These are phyloP conservation scores for Xiphophorus birchmanni DNA, from an alignment of 2,797 vertebrate species.

Conservation along the genomic window DNA sequence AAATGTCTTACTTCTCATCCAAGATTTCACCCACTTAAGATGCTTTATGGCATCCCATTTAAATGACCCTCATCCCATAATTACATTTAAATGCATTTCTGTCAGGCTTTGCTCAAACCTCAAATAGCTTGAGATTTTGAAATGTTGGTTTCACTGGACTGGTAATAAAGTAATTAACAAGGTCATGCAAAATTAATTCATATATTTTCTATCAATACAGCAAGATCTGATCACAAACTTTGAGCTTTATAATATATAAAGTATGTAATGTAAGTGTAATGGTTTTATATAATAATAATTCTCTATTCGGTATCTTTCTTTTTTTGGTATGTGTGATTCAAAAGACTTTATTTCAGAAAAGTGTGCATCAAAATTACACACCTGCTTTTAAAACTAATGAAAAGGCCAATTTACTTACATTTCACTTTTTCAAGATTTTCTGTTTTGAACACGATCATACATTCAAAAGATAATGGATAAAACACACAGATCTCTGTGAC, in stretches of 20 bases:
- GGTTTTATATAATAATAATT: background rate
- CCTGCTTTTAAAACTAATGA: background rate
- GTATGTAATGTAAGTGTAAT: background rate
- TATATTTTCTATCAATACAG: background rate
- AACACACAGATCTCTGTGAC: background rate
- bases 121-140: conserved; percentile 21
- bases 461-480: background rate
- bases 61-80: conserved; percentile 11
- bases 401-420: background rate
- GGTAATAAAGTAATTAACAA: conserved; percentile 27
- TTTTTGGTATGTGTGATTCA: background rate
- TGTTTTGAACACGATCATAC: background rate
- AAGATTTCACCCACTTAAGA: conserved; percentile 8
- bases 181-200: conserved; percentile 17
- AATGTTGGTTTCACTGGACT: background rate
- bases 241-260: background rate
- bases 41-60: conserved; percentile 2
- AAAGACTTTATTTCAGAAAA: background rate
- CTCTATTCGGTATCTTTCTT: background rate
- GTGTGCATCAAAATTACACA: background rate
- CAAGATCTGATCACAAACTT: background rate
- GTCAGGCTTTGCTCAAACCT: conserved; percentile 9
- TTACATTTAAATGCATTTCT: conserved; percentile 18
- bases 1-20: background rate
- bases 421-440: background rate